Conservation (phyloP, 2,113 vertebrate genomes). For the Petrocephalus zakoni region DNA sequence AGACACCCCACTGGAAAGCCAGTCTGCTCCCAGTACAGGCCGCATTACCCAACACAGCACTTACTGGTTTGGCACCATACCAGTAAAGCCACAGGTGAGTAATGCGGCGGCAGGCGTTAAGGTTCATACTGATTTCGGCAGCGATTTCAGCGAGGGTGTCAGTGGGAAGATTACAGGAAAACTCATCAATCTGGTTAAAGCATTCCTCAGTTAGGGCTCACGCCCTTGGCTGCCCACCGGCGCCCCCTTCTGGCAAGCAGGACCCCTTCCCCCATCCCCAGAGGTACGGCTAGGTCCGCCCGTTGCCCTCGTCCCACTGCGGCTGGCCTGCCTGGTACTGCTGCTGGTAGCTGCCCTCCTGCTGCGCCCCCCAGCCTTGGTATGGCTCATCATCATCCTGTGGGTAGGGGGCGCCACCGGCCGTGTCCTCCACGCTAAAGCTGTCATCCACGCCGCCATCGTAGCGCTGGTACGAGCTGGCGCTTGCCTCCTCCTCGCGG, state of each 20-base stretch:
- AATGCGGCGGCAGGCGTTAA: background rate
- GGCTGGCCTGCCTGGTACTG: slow-evolving; percentile 2
- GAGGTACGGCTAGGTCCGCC: slow-evolving; percentile 48
- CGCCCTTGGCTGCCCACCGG: background rate
- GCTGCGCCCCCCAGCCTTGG: slow-evolving; percentile 65
- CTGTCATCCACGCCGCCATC: slow-evolving; percentile 81
- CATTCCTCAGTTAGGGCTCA: background rate
- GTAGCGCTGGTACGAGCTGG: slow-evolving; percentile 90
- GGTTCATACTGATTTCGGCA: background rate
- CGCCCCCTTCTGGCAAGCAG: background rate
- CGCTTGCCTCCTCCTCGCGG: slow-evolving; percentile 77
- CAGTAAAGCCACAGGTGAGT: background rate
- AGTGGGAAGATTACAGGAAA: background rate
- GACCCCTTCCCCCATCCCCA: slow-evolving; percentile 38
- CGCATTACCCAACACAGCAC: background rate
- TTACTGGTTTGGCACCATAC: background rate
- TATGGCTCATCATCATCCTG: slow-evolving; percentile 60
- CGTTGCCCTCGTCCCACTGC: slow-evolving; percentile 41
- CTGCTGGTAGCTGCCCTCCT: slow-evolving; percentile 67
- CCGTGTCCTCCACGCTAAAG: slow-evolving; percentile 64
- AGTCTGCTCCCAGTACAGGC: background rate
- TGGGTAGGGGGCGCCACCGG: slow-evolving; percentile 40
- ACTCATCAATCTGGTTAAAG: slow-evolving; percentile 59
- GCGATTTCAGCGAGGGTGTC: background rate
- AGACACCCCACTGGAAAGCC: background rate